Base-by-base conservation (phyloP, 1,140 invertebrate genomes). In the Atta colombica region DNA sequence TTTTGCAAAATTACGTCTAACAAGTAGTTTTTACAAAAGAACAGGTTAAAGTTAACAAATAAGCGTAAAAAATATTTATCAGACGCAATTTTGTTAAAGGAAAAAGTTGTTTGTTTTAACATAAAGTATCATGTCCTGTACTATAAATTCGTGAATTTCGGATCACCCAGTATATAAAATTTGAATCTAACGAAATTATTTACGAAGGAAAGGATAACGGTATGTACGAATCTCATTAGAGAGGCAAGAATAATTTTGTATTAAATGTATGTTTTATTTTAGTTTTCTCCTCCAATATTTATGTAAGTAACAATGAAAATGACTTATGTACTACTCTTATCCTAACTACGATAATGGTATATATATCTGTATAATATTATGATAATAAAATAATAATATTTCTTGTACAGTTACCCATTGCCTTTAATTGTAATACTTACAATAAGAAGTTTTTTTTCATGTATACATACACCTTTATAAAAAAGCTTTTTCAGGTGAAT, bases 301-400 rank as follows among this genome's bases (percentile, higher is more conserved):
- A 95, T 95, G 94, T 95, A 95, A 95, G 94, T 95, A 95, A 95
- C 94, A 95, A 95, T 95, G 94, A 95, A 95, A 95, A 95, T 95
- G 92, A 88, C 94, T 95, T 95, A 95, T 87, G 84, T 66, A 87
- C 93, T 94, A 94, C 93, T 86, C 93, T 86, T 89, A 88, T 94
- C 93, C 90, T 93, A 89, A 75, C 94, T 94, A 95, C 88, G 87
- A 88, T 94, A 93, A 91, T 93, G 92, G 91, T 93, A 93, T 65
- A 63, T 80, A 87, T 81, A 87, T 89, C 92, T 89, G 61, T 90
- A 86, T 94, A 92, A 92, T 94, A 93, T 94, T 93, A 92, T 92
- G 89, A 92, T 94, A 94, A 94, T 95, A 94, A 94, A 95, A 94
- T 94, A 94, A 94, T 95, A 93, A 92, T 94, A 92, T 87, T 93